A percentile compares a stretch with the other conserved stretches of the same genome.
These are phyloP conservation scores for Amniataba percoides DNA, from an alignment of 2,797 vertebrate species.

Conservation along the genomic window DNA sequence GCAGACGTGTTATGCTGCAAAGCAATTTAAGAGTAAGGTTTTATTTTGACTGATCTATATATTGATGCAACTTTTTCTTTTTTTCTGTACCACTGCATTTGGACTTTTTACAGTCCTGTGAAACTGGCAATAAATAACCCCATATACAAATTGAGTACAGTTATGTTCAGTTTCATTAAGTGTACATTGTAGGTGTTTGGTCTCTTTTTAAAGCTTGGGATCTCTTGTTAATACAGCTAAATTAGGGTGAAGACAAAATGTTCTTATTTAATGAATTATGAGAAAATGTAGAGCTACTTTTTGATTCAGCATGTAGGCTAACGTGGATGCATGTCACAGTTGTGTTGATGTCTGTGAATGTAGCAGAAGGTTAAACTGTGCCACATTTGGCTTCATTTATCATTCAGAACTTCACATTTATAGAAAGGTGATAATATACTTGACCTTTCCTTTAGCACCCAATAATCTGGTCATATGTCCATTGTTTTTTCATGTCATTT, in stretches of 20 bases:
- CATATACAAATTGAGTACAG: not conserved
- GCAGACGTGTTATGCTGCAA: slow-evolving; percentile 13
- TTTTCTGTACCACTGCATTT: not conserved
- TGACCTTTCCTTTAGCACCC: not conserved
- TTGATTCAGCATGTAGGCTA: not conserved
- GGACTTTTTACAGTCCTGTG: not conserved
- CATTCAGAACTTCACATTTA: not conserved
- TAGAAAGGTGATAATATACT: not conserved
- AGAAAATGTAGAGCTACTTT: not conserved
- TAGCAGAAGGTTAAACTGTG: not conserved
- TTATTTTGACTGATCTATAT: not conserved
- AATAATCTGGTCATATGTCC: not conserved
- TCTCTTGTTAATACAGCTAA: not conserved
- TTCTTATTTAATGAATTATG: not conserved
- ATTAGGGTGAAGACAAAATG: not conserved
- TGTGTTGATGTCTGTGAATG: not conserved
- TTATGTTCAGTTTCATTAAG: not conserved
- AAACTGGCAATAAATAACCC: not conserved
- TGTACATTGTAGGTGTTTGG: not conserved
- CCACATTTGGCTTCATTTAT: not conserved
- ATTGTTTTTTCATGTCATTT: not conserved
- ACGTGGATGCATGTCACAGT: not conserved
- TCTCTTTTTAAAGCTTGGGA: not conserved
- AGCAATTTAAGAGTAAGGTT: slow-evolving; percentile 11
- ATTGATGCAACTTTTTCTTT: not conserved